Evolutionary conservation across 2,797 vertebrate genomes (phyloP), one percentile per base, ranked within the genome.

Genomic region (Muraenolepis orangiensis): DNA sequence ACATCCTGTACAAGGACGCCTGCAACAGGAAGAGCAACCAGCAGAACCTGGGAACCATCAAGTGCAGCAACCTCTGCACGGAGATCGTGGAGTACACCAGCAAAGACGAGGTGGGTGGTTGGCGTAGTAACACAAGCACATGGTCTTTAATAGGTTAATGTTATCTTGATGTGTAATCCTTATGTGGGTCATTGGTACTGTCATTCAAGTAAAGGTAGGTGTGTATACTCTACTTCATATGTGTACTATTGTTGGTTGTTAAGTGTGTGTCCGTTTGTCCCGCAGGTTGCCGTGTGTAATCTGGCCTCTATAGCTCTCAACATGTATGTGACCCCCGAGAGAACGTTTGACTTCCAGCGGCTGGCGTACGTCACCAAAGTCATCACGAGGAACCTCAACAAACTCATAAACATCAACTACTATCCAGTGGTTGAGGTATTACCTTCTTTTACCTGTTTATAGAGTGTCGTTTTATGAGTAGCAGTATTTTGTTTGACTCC

Each of bases 21-120:
- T 99, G 98, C 90, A 99, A 99, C 75, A 84, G 96, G 75, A 99
- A 99, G 88, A 99, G 96, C 92, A 99, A 99, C 85, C 98, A 99
- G 89, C 96, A 97, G 92, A 99, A 99, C 83, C 89, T 99, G 86
- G 98, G 98, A 23, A 99, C 97, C 83, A 98, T 99, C 87, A 98
- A 97, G 71, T 96, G 94, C 87, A 98, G 97, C 91, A 99, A 99
- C 68, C 89, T 99, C 61, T 99, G 98, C 85, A 99, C 97, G 0
- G 98, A 99, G 84, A 91, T 99, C 0, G 94, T 99, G 66, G 97
- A 99, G 70, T 99, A 95, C 82, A 96, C 96, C 46, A 97, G 96
- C 91, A 91, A 94, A 31, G 95, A 98, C 0, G 98, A 99, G 95
- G 98, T 98, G 71, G 80, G 81, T 8, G 6, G 26, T 2, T n/a